Conservation (phyloP, 1,140 invertebrate genomes). For the Leptestheria dahalacensis region DNA sequence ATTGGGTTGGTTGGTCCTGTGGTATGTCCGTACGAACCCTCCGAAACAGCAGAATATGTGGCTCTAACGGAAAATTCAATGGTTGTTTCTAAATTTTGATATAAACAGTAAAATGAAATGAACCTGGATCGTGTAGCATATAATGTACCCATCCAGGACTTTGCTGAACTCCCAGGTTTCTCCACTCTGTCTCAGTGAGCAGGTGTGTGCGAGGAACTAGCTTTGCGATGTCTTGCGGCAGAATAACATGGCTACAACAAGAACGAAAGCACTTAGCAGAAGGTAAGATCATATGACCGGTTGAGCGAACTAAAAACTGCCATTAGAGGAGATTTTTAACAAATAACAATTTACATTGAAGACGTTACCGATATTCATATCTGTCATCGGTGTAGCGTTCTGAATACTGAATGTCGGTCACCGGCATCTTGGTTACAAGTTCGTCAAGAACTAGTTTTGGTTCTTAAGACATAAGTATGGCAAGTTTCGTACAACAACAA, state of each 20-base stretch:
- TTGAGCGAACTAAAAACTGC: no score
- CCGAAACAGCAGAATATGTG: conserved; percentile 17
- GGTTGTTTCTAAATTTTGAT: background rate
- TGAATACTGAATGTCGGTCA: conserved; percentile 38
- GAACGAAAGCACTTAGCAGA: no score
- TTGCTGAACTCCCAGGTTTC: conserved; percentile 80
- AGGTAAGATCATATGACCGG: no score
- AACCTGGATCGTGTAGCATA: conserved; percentile 82
- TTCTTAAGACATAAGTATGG: no score
- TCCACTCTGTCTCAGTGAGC: conserved; percentile 84
- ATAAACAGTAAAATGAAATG: background rate
- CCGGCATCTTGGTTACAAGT: conserved; percentile 7
- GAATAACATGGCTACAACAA: conserved; percentile 62
- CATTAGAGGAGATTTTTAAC: no score
- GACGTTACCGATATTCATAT: conserved; percentile 33
- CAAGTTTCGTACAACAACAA: no score
- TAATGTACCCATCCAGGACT: conserved; percentile 90
- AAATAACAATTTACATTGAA: background rate
- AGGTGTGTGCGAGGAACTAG: conserved; percentile 75
- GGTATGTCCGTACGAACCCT: background rate
- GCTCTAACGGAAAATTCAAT: conserved; percentile 12
- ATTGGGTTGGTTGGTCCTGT: background rate
- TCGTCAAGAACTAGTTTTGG: background rate
- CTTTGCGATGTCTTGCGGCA: conserved; percentile 78
- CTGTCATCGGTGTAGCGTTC: conserved; percentile 40